Evolutionary conservation across 2,888 invertebrate species (phyloP).

Genomic region (Cephus sareptanus): DNA sequence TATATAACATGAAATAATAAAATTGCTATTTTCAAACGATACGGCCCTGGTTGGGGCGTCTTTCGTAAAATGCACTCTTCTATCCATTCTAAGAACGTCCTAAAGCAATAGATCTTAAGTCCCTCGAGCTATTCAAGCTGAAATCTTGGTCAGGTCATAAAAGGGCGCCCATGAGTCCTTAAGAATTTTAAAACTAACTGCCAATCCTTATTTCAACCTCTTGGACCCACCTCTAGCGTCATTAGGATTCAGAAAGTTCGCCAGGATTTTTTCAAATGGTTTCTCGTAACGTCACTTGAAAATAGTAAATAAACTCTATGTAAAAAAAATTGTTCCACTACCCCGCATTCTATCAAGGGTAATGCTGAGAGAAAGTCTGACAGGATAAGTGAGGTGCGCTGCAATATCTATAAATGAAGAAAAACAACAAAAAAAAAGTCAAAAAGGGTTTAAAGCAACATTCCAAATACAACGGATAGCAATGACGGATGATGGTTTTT

Average conservation of each 20-base stretch:
- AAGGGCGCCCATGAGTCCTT: constrained; percentile 19
- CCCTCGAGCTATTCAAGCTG: constrained; percentile 36
- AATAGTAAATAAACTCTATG: neutral
- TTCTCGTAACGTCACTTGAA: neutral
- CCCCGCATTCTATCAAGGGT: neutral
- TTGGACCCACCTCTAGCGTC: neutral
- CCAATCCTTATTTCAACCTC: neutral
- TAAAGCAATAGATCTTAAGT: constrained; percentile 32
- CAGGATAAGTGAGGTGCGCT: neutral
- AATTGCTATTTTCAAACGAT: neutral
- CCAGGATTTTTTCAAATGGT: neutral
- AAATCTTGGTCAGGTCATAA: constrained; percentile 40
- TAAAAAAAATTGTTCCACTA: neutral
- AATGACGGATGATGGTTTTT: constrained; percentile 22
- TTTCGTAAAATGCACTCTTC: neutral
- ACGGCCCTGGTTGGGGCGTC: neutral
- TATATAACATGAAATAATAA: neutral
- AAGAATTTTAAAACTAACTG: neutral
- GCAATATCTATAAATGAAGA: neutral
- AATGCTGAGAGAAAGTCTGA: neutral
- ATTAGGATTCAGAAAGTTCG: neutral
- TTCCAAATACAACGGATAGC: constrained; percentile 22
- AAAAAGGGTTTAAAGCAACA: constrained; percentile 14
- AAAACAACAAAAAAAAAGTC: neutral
- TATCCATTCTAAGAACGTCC: constrained; percentile 22